Evolutionary conservation across 35 echinoderm and acorn worm genomes (phyloP).

Genomic region (Stichopus chloronotus): DNA sequence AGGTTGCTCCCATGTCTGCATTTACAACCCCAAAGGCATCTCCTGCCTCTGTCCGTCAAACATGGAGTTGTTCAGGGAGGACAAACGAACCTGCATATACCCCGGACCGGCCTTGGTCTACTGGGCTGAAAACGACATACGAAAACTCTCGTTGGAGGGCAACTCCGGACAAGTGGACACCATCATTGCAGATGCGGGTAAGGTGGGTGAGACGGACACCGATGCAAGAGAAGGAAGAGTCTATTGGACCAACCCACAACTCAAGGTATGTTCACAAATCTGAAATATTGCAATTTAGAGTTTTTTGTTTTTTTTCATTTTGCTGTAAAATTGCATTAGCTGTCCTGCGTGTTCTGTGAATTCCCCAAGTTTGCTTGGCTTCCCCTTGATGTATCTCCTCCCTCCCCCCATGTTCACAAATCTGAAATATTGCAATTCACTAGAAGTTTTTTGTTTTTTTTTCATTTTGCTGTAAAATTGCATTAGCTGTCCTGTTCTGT

Average conservation of each 20-base stretch:
- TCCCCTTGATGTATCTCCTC: too few species aligned
- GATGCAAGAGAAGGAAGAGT: constrained; percentile 58
- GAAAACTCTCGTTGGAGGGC: background rate
- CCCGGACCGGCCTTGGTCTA: constrained; percentile 51
- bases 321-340: too few species aligned
- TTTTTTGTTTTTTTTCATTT: too few species aligned
- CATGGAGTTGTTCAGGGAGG: constrained; percentile 37
- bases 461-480: too few species aligned
- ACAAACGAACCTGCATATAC: constrained; percentile 24
- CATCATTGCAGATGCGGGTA: background rate
- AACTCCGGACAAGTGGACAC: background rate
- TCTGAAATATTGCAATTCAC: background rate
- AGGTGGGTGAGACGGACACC: constrained; percentile 27
- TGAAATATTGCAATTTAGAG: background rate
- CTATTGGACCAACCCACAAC: constrained; percentile 40
- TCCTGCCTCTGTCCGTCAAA: constrained; percentile 44
- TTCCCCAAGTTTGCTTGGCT: too few species aligned
- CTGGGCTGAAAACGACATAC: constrained; percentile 50
- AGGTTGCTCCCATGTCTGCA: constrained; percentile 58
- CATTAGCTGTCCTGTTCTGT: too few species aligned
- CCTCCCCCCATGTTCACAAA: background rate
- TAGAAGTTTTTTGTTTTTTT: too few species aligned
- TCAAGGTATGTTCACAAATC: constrained; percentile 11
- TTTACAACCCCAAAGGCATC: constrained; percentile 12
- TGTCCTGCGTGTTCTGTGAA: too few species aligned